Evolutionary conservation across 2,888 invertebrate genomes (phyloP).

Genomic region (Ormyrus rosae): DNA sequence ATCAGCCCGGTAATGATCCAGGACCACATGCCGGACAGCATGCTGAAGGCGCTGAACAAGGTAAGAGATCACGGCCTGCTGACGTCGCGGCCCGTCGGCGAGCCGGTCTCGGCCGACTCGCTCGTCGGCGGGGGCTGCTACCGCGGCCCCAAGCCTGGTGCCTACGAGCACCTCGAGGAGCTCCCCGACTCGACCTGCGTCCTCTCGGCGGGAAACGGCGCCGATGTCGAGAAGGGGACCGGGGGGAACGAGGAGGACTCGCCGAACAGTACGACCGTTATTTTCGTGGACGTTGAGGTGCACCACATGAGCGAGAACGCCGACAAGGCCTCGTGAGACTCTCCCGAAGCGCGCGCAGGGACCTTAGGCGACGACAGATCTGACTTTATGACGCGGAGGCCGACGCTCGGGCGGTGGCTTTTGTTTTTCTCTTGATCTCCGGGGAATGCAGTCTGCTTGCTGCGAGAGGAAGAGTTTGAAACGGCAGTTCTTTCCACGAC

Average conservation of each 20-base stretch:
- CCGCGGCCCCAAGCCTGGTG: slow-evolving; percentile 67
- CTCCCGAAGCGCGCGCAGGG: not conserved
- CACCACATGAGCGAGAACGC: slow-evolving; percentile 61
- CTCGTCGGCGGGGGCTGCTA: too few species aligned
- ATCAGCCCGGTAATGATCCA: slow-evolving; percentile 93
- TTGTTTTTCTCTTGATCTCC: too few species aligned
- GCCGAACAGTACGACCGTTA: slow-evolving; percentile 59
- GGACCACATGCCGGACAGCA: slow-evolving; percentile 94
- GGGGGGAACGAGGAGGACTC: slow-evolving; percentile 53
- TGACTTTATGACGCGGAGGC: too few species aligned
- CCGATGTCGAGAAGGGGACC: slow-evolving; percentile 6
- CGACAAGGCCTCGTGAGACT: slow-evolving; percentile 28
- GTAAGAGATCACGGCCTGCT: slow-evolving; percentile 77
- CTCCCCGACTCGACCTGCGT: slow-evolving; percentile 59
- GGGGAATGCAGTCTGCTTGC: too few species aligned
- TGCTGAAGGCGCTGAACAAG: slow-evolving; percentile 89
- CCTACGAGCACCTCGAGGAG: slow-evolving; percentile 71
- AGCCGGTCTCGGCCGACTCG: too few species aligned
- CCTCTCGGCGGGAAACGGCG: not conserved
- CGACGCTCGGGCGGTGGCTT: too few species aligned
- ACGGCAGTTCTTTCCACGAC: too few species aligned
- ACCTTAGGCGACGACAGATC: not conserved
- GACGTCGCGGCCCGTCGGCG: slow-evolving; percentile 3
- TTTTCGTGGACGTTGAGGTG: slow-evolving; percentile 69
- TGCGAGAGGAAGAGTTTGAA: too few species aligned